Evolutionary conservation across 1,140 invertebrate species (phyloP), one percentile per base, ranked within the genome.

Genomic region (Trichonephila inaurata): DNA sequence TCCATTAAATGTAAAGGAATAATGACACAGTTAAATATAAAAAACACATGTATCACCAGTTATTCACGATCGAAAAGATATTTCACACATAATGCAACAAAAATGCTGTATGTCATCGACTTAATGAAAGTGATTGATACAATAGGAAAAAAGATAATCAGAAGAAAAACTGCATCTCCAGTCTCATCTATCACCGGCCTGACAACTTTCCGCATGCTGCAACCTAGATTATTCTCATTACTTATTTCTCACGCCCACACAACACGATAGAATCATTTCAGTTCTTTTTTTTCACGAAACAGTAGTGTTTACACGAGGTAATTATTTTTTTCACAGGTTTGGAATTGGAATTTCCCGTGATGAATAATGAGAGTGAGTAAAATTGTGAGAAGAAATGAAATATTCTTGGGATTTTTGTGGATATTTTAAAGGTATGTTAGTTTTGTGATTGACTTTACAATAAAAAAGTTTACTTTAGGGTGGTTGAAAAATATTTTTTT

Each of bases 101-200:
- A 89, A 89, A 89, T 51, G 64, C n/a, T 77, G 19, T 19, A 77
- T 77, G 88, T 18, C 88, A 72, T 51, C 69, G 88, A 89, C 88
- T 89, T 72, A 89, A 89, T 89, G 88, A 58, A 66, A 58, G 88
- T 89, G 64, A 89, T 89, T 89, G 62, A 89, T 89, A 89, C 88
- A 77, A 89, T 60, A 89, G 86, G 51, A 51, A 89, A 89, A 51
- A 33, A 89, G 88, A 89, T 58, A 72, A 89, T 89, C 66, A 72
- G 69, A 10, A 10, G 33, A 89, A 89, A 89, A 77, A 40, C 12
- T 87, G 28, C n/a, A 64, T 89, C 64, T 14, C 21, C 51, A 14
- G 40, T 51, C 28, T 89, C 88, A 89, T 89, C 88, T 89, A 89
- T 89, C 88, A 89, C 28, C 51, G 40, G 14, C 51, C 21, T 89